Evolutionary conservation across 2,113 vertebrate genomes (phyloP), one percentile per base, ranked within the genome.

Genomic region (Plestiodon gilberti): DNA sequence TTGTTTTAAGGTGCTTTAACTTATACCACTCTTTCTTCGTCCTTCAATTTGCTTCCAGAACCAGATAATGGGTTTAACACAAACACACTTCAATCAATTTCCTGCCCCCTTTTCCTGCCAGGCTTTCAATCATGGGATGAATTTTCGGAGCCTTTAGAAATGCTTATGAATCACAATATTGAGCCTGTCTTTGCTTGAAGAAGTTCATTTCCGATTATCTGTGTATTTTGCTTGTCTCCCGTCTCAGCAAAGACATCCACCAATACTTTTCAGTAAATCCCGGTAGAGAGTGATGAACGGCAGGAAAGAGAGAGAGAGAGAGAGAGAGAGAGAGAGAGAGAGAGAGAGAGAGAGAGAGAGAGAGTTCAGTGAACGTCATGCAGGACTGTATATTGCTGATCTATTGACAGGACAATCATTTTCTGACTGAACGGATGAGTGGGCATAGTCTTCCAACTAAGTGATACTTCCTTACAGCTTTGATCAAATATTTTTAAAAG

Each of bases 371-470:
- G 69, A 30, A 20, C 40, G 33, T n/a, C n/a, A n/a, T 30, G n/a
- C 14, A 87, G 64, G 59, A 81, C 25, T 55, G 40, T n/a, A 81
- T 40, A 74, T 75, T 65, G 30, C 38, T 74, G 55, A 86, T 64
- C 38, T 61, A 81, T 74, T 14, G 30, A 28, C 20, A 23, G n/a
- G 40, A 52, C 11, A 20, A 75, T 62, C 65, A 75, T 87, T 87
- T 81, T 81, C 57, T 65, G 40, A 75, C 35, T 75, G 78, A 81
- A 64, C 43, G 15, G 69, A 38, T 87, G 59, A 75, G 30, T 75
- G 70, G 81, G 3, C 59, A 73, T 65, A 75, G 23, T n/a, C 15
- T 81, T 43, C 17, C 17, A 65, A 40, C 59, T 57, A 6, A 59
- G 38, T 75, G 52, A 61, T 82, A 8, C 7, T 59, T 13, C 25